Percentiles rank a stretch among this genome's conserved stretches.
phyloP scores from a whole-genome alignment of 2,888 invertebrate genomes.

The Limnephilus marmoratus region DNA sequence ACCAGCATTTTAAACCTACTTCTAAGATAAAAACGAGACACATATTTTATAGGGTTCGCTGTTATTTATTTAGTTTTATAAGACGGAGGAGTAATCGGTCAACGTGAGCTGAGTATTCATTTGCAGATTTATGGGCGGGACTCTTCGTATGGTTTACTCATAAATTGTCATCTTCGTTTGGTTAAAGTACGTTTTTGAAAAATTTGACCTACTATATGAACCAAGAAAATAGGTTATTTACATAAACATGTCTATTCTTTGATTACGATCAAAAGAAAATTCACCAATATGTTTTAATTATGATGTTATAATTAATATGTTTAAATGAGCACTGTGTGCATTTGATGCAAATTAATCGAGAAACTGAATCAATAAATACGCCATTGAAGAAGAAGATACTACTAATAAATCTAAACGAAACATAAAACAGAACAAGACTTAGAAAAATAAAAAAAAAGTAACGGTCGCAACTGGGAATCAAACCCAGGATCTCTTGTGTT shows the following conservation, averaged over 20 bases:
- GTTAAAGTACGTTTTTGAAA: neutral
- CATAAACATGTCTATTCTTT: neutral
- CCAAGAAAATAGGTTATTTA: neutral
- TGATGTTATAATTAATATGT: no score
- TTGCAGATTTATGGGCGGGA: neutral
- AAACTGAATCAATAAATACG: neutral
- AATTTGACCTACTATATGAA: neutral
- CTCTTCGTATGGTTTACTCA: neutral
- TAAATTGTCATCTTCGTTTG: neutral
- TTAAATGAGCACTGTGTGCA: no score
- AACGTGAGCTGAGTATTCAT: neutral
- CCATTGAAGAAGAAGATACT: no score
- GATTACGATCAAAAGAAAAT: neutral
- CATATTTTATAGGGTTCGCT: neutral
- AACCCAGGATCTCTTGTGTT: no score
- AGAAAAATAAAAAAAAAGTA: no score
- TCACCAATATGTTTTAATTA: neutral
- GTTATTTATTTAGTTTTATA: neutral
- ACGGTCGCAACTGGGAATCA: no score
- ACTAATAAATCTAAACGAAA: no score
- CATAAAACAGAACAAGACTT: no score
- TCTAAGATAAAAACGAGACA: conserved; percentile 2
- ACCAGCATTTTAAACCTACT: neutral
- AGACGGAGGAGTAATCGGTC: neutral
- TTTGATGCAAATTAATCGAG: neutral